These are phyloP conservation scores for Megaceryle torquata DNA, from an alignment of 2,113 vertebrate genomes.

Conservation along the genomic window DNA sequence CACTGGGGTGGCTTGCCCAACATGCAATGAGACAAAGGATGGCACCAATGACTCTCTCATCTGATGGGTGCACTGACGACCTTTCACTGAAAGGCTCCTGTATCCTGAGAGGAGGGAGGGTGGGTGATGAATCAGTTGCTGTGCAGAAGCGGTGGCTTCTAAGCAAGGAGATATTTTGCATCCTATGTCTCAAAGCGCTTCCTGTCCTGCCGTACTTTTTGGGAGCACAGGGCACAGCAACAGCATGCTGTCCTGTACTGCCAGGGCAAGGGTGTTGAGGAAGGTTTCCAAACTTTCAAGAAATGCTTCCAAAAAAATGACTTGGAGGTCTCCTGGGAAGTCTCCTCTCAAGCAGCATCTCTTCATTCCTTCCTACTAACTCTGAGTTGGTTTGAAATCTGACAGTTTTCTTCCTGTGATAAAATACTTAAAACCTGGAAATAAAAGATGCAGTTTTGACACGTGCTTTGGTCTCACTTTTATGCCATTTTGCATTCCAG, in stretches of 20 bases:
- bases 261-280: neutral
- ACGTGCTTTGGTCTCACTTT: neutral
- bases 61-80: neutral
- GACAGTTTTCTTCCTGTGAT: neutral
- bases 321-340: neutral
- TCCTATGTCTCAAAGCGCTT: neutral
- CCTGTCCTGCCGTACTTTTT: neutral
- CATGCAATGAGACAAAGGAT: neutral
- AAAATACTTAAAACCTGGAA: neutral
- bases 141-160: neutral
- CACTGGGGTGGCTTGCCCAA: fast-evolving
- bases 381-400: neutral
- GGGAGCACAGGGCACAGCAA: neutral
- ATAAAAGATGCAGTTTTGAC: neutral
- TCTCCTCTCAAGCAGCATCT: neutral
- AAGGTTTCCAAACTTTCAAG: neutral
- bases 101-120: neutral
- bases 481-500: neutral
- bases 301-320: neutral
- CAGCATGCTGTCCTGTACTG: fast-evolving
- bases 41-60: neutral
- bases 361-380: neutral
- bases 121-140: neutral
- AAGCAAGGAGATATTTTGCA: neutral
- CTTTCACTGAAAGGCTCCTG: neutral